These are phyloP conservation scores for Sinocyclocheilus grahami DNA, from an alignment of 2,113 vertebrate genomes.

Conservation along the genomic window DNA sequence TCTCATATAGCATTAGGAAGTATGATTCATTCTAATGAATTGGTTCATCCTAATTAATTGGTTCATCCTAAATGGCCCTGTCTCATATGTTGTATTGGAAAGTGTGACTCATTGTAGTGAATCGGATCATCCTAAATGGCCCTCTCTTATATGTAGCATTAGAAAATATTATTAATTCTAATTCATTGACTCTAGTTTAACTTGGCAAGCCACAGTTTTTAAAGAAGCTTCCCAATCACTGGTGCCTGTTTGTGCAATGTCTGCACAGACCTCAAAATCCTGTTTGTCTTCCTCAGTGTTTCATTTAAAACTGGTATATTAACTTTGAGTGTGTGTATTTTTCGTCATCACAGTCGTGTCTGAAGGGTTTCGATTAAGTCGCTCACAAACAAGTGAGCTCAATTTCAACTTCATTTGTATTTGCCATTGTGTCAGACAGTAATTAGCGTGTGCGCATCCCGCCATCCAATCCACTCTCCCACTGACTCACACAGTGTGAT, in stretches of 20 bases:
- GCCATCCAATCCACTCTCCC: conserved; percentile 7
- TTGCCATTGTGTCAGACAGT: conserved; percentile 26
- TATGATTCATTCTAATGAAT: too few species aligned
- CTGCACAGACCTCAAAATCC: background rate
- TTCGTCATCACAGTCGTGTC: background rate
- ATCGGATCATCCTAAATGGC: background rate
- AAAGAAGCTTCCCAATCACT: background rate
- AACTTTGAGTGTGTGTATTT: background rate
- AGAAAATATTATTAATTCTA: background rate
- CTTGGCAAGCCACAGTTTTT: background rate
- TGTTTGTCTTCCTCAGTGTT: background rate
- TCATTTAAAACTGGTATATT: background rate
- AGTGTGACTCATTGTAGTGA: background rate
- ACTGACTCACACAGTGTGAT: background rate
- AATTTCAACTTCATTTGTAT: conserved; percentile 30
- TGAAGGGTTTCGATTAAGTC: conserved; percentile 25
- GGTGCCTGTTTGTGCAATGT: background rate
- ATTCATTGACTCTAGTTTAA: background rate
- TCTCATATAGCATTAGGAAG: background rate
- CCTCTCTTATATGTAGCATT: background rate
- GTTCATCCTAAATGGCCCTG: too few species aligned
- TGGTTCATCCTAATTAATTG: too few species aligned
- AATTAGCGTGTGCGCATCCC: background rate
- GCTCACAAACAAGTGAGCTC: background rate
- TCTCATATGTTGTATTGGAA: background rate